Evolutionary conservation across 2,113 vertebrate genomes (phyloP), one percentile per base, ranked within the genome.

Genomic region (Coregonus clupeaformis): DNA sequence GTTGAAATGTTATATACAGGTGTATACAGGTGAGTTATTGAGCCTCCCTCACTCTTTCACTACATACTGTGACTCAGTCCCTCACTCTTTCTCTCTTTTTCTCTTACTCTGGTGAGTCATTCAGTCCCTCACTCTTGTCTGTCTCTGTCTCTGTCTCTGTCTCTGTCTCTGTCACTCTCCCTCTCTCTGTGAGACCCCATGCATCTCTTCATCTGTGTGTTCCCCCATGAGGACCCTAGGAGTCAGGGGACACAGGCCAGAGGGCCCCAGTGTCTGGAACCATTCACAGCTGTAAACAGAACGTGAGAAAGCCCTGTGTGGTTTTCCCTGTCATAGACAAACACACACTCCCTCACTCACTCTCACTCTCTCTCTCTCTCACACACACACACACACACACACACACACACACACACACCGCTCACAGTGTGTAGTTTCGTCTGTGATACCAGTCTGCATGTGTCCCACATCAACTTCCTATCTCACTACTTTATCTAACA

Each of bases 291-390:
- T 93, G 91, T 91, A 91, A 92, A 91, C 90, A 87, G 89, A 91
- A 92, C 90, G 90, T 93, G 93, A 92, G 91, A 93, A 93, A 87
- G 86, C 82, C 84, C 77, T 82, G 86, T 90, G 90, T 88, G 90
- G 88, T 85, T 89, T 70, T 90, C n/a, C 87, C 89, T 86, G 0
- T 12, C 36, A 68, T 45, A 42, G 6, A 13, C 32, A 68, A 11
- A 83, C 77, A 70, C 86, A 86, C 81, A 57, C 73, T 69, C 68
- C 20, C 30, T 75, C 68, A 71, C 76, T 70, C 69, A 77, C 36
- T 63, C 71, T 80, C 59, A 69, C 83, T n/a, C 74, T 55, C 73
- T 42, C 73, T 72, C 71, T 20, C 27, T 55, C 47, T 27, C 45
- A 59, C 60, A 59, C 49, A 59, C 49, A 42, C 69, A 68, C 45